These are phyloP conservation scores for Tricholaema leucomelas DNA, from an alignment of 2,113 vertebrate genomes.

Conservation along the genomic window DNA sequence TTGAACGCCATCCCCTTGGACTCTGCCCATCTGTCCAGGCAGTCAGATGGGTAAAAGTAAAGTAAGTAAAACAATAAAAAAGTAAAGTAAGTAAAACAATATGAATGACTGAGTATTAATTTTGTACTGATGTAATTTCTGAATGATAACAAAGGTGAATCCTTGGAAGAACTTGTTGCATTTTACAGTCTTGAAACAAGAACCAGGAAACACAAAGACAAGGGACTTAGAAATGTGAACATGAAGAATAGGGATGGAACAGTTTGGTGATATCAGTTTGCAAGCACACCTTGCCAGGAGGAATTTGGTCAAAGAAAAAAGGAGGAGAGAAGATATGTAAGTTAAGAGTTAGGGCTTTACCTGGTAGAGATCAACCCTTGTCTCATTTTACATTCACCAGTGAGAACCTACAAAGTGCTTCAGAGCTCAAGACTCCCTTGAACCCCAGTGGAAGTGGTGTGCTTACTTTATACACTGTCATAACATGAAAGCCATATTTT, in stretches of 20 bases:
- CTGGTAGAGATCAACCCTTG: background rate
- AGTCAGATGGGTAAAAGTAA: too few species aligned
- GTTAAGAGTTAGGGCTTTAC: background rate
- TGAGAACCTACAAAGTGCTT: background rate
- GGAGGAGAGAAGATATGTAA: background rate
- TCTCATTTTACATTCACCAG: background rate
- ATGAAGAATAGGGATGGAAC: background rate
- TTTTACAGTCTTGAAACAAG: background rate
- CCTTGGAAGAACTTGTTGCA: background rate
- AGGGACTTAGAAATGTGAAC: background rate
- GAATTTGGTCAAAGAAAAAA: background rate
- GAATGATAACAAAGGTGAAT: background rate
- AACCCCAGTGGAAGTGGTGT: fast-evolving
- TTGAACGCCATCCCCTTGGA: too few species aligned
- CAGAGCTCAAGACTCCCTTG: background rate
- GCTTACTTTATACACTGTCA: background rate
- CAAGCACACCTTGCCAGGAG: background rate
- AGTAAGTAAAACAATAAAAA: too few species aligned
- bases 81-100: too few species aligned
- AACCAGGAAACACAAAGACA: background rate
- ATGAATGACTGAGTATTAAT: background rate
- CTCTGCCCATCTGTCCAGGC: too few species aligned
- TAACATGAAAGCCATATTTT: background rate
- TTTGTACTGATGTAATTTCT: fast-evolving
- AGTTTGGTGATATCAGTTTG: background rate